Evolutionary conservation across 2,797 vertebrate species (phyloP).

Genomic region (Chelon auratus): DNA sequence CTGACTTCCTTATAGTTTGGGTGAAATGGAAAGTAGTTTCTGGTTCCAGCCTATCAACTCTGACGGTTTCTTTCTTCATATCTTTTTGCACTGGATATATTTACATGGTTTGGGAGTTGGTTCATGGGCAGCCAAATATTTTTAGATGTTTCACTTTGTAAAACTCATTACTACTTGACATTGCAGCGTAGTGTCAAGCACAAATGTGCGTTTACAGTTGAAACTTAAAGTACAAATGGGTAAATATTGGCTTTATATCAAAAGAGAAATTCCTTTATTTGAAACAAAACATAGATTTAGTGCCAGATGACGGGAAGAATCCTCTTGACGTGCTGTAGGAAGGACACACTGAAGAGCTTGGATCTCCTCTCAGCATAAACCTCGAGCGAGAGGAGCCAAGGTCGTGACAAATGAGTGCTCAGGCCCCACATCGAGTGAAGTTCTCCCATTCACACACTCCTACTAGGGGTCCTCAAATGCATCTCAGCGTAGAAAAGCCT

Average conservation of each 20-base stretch:
- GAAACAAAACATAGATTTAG: constrained; percentile 38
- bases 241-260: constrained; percentile 27
- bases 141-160: background rate
- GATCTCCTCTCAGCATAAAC: constrained; percentile 34
- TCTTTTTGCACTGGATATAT: background rate
- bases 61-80: background rate
- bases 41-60: no score
- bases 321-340: constrained; percentile 27
- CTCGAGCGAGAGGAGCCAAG: constrained; percentile 32
- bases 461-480: constrained; percentile 25
- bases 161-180: background rate
- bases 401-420: constrained; percentile 48
- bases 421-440: constrained; percentile 36
- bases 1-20: background rate
- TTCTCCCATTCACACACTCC: constrained; percentile 35
- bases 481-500: constrained; percentile 22
- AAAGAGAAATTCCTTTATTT: constrained; percentile 44
- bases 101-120: no score
- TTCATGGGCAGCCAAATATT: background rate
- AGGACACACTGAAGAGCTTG: constrained; percentile 23
- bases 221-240: constrained; percentile 8
- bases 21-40: background rate
- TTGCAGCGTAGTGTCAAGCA: background rate
- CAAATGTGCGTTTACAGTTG: background rate
- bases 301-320: constrained; percentile 32